Evolutionary conservation across 92 coral and sea anemone species (phyloP).

Genomic region (Epizoanthus stellaris): DNA sequence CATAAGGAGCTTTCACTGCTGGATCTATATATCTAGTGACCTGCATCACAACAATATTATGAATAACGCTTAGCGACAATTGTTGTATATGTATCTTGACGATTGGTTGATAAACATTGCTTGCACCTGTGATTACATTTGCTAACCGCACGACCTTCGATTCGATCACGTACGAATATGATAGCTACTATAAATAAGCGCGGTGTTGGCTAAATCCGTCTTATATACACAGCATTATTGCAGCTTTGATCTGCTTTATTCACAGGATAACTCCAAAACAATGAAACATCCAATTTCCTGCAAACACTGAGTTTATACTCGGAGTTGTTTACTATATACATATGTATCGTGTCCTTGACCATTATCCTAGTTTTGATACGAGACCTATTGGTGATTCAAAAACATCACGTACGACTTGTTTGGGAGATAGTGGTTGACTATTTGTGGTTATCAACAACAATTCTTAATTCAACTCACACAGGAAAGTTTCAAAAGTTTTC

Average conservation of each 20-base stretch:
- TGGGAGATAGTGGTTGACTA: too few relatives aligned
- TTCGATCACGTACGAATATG: constrained; percentile 3
- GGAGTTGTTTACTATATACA: constrained; percentile 5
- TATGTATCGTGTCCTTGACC: not conserved
- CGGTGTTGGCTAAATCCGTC: not conserved
- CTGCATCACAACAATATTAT: not conserved
- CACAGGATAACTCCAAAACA: not conserved
- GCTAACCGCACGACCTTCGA: not conserved
- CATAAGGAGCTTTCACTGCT: not conserved
- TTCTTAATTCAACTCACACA: too few relatives aligned
- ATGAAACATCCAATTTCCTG: not conserved
- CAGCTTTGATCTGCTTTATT: not conserved
- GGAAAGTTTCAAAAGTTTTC: too few relatives aligned
- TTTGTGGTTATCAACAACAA: too few relatives aligned
- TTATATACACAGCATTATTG: not conserved
- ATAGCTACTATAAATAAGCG: not conserved
- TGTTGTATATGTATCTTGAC: not conserved
- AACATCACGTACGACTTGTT: constrained; percentile 27
- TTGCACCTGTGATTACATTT: not conserved
- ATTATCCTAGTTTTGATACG: too few relatives aligned
- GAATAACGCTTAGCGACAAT: not conserved
- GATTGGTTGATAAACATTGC: not conserved
- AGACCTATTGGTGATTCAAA: not conserved
- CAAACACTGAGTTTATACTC: not conserved
- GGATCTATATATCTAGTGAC: not conserved